A percentile compares a stretch with the other conserved stretches of the same genome.
Evolutionary conservation across 2,113 vertebrate species (phyloP).

Genomic region (Lipophrys pholis): DNA sequence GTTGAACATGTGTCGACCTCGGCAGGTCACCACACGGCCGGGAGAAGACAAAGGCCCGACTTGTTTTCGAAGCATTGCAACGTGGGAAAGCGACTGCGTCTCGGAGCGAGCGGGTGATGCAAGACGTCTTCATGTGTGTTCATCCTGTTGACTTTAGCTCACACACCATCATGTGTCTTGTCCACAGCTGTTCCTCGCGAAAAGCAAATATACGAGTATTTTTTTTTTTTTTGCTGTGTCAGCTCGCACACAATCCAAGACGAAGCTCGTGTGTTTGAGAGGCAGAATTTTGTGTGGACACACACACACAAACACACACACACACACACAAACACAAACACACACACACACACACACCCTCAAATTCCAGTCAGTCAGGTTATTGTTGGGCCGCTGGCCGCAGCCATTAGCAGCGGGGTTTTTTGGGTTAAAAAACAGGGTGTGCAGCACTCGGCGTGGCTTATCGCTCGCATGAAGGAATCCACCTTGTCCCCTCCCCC

Average conservation of each 20-base stretch:
- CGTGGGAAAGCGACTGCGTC: not conserved
- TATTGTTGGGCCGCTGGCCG: slow-evolving; percentile 17
- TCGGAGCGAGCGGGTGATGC: not conserved
- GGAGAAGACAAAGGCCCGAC: not conserved
- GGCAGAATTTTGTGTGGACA: slow-evolving; percentile 32
- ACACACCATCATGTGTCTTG: slow-evolving; percentile 23
- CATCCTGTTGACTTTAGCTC: slow-evolving; percentile 30
- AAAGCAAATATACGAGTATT: slow-evolving; percentile 45
- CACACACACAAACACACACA: slow-evolving; percentile 22
- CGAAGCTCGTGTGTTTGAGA: slow-evolving; percentile 34
- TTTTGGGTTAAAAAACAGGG: slow-evolving; percentile 59
- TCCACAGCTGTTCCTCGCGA: slow-evolving; percentile 9
- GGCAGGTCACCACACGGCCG: not conserved
- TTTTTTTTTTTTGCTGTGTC: slow-evolving; percentile 46
- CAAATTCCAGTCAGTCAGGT: slow-evolving; percentile 53
- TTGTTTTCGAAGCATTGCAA: not conserved
- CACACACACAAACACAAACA: slow-evolving; percentile 26
- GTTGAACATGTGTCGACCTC: not conserved
- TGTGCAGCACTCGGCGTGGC: slow-evolving; percentile 31
- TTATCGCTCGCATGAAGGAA: slow-evolving; percentile 67
- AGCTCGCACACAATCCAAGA: slow-evolving; percentile 45
- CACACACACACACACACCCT: slow-evolving; percentile 24
- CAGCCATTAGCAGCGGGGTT: slow-evolving; percentile 71
- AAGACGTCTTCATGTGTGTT: slow-evolving; percentile 24
- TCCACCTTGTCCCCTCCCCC: slow-evolving; percentile 1